phyloP scores from a whole-genome alignment of 2,797 vertebrate species.

The Halcyon smyrnensis region DNA sequence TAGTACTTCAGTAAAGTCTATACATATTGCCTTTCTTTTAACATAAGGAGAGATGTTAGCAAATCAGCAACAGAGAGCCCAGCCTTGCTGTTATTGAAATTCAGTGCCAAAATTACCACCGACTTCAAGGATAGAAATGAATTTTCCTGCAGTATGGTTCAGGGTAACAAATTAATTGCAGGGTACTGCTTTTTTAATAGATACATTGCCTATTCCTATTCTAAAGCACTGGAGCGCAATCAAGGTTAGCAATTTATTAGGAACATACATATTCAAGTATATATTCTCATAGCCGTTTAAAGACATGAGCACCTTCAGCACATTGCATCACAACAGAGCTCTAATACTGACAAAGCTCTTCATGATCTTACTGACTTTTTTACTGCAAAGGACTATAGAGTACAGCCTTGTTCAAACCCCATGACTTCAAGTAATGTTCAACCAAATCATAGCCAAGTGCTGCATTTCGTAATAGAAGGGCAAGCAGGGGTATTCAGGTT shows the following conservation, averaged over 20 bases:
- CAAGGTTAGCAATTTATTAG: background rate
- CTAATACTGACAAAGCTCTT: constrained; percentile 17
- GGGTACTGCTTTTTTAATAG: background rate
- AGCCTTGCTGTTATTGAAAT: constrained; percentile 9
- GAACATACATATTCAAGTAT: background rate
- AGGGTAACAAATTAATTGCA: constrained; percentile 30
- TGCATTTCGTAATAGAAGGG: background rate
- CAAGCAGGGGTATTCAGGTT: background rate
- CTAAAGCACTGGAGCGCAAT: background rate
- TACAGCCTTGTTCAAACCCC: background rate
- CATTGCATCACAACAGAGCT: constrained; percentile 26
- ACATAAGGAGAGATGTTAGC: constrained; percentile 11
- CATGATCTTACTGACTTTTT: background rate
- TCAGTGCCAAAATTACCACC: constrained; percentile 40
- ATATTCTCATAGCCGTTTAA: background rate
- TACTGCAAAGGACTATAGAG: background rate
- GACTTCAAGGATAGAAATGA: background rate
- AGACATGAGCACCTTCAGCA: background rate
- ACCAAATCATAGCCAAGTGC: background rate
- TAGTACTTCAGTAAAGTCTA: constrained; percentile 30
- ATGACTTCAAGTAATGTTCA: constrained; percentile 21
- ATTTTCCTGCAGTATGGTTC: constrained; percentile 31
- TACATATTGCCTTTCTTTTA: constrained; percentile 9
- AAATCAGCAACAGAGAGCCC: constrained; percentile 43
- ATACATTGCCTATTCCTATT: background rate